Evolutionary conservation across 2,888 invertebrate species (phyloP), one percentile per base, ranked within the genome.

Genomic region (Acleris cristana): DNA sequence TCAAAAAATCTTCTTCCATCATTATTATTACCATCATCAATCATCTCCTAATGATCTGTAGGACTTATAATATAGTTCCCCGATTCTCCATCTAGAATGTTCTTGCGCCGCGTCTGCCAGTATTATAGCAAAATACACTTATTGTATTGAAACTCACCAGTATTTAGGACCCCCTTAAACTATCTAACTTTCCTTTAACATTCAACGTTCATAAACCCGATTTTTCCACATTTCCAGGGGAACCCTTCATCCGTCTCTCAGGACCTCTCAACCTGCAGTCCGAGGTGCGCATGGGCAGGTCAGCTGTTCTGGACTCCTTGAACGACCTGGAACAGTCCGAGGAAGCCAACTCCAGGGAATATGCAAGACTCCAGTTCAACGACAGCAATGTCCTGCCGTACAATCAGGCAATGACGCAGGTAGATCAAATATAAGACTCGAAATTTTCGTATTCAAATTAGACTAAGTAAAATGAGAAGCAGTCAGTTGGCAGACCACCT

Each of bases 241-340:
- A 92, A 65, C 86, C 92, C 0, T 93, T 92, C 80, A 83, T 85
- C 19, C 82, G 93, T 0, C 74, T 93, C 3, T 83, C 88, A 0
- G 88, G 89, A 0, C 91, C 88, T 0, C 71, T 93, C 0, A 73
- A 76, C 65, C 81, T 83, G 26, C 82, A 85, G 30, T 30, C 73
- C 0, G 90, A 90, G 69, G 77, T 83, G 0, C 79, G 91, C 0
- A 76, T 81, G 69, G 83, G 89, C 18, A 77, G 92, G 64, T 90
- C 92, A 7, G 88, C 90, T 0, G 82, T 84, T 72, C 84, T 87
- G 0, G 89, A 90, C 30, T 68, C 79, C 0, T 61, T 68, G 3
- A 85, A 85, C 69, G 88, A 89, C 34, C 63, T 90, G 64, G 88
- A 89, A 19, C 56, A 65, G 0, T 75, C 75, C 0, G 91, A 90